Evolutionary conservation across 2,888 invertebrate species (phyloP), one percentile per base, ranked within the genome.

Genomic region (Rosalia funebris): DNA sequence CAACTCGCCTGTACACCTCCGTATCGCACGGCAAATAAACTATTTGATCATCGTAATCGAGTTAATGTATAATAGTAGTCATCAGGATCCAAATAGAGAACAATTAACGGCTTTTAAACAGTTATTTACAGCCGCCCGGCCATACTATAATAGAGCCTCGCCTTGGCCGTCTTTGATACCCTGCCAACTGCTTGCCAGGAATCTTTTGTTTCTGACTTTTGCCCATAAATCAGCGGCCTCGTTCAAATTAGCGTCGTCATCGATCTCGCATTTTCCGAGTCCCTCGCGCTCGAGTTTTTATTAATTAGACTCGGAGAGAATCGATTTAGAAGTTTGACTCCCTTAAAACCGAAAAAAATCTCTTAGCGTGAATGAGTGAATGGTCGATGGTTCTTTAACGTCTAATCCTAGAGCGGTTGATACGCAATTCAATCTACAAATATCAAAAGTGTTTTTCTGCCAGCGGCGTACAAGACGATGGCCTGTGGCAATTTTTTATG

Each of bases 61-160:
- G 25, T 25, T 44, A 32, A 45, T 45, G 54, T 36, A 32, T 54
- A 45, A 37, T 44, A 17, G 25, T 44, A 36, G 54, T 44, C 12
- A 14, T 25, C 12, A 10, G n/a, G 44, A 54, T 42, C 36, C 42
- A 39, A 57, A 57, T 57, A 57, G 31, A 57, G 39, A 48, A 57
- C 57, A 41, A 47, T 57, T 41, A 42, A 57, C 47, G 57, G 42
- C 48, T 41, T 57, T 54, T 45, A 54, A 54, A 54, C 44, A 11
- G 54, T 45, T 54, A 54, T 54, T 54, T 54, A 48, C 47, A 25
- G 19, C 17, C 41, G 19, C 39, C 46, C 46, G 56, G 56, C 56
- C 47, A 47, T 47, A 37, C 11, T 2, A 47, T 31, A 56, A 16
- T 44, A 46, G 7, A 20, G 47, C 37, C 25, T 44, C 45, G 54